Conservation (phyloP, 2,888 invertebrate genomes). For the Drosophila atripex region DNA sequence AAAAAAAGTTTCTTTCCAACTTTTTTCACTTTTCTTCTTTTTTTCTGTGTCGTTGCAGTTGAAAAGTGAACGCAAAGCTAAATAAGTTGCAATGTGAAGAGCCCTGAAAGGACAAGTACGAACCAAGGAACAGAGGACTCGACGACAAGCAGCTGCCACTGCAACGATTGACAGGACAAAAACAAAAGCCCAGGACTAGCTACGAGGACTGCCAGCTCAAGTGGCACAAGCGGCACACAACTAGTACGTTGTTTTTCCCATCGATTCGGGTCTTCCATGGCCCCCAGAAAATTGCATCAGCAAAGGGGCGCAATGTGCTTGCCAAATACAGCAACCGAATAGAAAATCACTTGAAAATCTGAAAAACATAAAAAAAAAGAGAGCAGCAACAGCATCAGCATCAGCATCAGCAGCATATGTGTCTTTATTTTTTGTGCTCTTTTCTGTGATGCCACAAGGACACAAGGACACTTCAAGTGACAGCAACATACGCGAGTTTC, state of each 20-base stretch:
- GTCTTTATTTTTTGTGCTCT: slow-evolving; percentile 27
- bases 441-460: slow-evolving; percentile 74
- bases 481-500: slow-evolving; percentile 56
- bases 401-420: slow-evolving; percentile 58
- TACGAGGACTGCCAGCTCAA: slow-evolving; percentile 24
- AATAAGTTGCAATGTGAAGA: slow-evolving; percentile 78
- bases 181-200: slow-evolving; percentile 49
- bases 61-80: slow-evolving; percentile 58
- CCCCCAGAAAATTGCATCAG: slow-evolving; percentile 58
- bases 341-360: slow-evolving; percentile 48
- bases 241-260: slow-evolving; percentile 34
- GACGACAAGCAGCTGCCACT: slow-evolving; percentile 63
- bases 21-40: slow-evolving; percentile 51
- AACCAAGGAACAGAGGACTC: slow-evolving; percentile 57
- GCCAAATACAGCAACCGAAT: slow-evolving; percentile 61
- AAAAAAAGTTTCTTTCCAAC: slow-evolving; percentile 31
- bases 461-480: slow-evolving; percentile 67
- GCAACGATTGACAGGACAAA: slow-evolving; percentile 78
- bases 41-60: slow-evolving; percentile 60
- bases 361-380: slow-evolving; percentile 18
- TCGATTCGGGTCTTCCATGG: slow-evolving; percentile 45
- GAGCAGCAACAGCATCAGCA: slow-evolving; percentile 42
- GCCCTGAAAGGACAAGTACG: slow-evolving; percentile 47
- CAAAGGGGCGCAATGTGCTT: slow-evolving; percentile 61
- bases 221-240: slow-evolving; percentile 43